Evolutionary conservation across 2,888 invertebrate species (phyloP).

Genomic region (Cerastoderma edule): DNA sequence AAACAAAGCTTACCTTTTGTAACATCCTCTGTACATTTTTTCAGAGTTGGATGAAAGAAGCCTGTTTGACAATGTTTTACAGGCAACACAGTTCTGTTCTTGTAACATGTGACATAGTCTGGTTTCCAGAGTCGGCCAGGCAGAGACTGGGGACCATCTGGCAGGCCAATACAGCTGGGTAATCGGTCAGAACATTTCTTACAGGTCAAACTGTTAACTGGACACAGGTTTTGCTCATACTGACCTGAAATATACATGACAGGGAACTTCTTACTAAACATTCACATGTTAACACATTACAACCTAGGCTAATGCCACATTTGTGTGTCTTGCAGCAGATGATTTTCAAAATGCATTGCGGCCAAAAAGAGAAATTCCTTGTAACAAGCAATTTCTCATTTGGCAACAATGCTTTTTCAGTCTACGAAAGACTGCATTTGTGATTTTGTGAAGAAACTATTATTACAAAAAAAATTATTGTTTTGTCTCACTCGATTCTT

Average conservation of each 20-base stretch:
- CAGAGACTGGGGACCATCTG: constrained; percentile 51
- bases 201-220: constrained; percentile 26
- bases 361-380: too few species aligned
- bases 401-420: too few species aligned
- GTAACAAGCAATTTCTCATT: too few species aligned
- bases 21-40: constrained; percentile 35
- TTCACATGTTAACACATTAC: too few species aligned
- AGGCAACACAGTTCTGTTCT: constrained; percentile 54
- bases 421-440: too few species aligned
- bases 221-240: constrained; percentile 56
- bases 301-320: too few species aligned
- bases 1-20: constrained; percentile 42
- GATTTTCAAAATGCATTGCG: too few species aligned
- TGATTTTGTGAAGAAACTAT: too few species aligned
- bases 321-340: too few species aligned
- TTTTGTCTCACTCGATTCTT: too few species aligned
- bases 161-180: constrained; percentile 55
- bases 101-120: constrained; percentile 59
- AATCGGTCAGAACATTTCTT: constrained; percentile 50
- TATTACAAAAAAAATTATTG: too few species aligned
- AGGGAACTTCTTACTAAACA: too few species aligned
- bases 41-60: constrained; percentile 50
- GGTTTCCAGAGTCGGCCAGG: constrained; percentile 48
- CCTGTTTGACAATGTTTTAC: constrained; percentile 48
- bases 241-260: constrained; percentile 61